Evolutionary conservation across 2,797 vertebrate species (phyloP).

Genomic region (Loriculus beryllinus): DNA sequence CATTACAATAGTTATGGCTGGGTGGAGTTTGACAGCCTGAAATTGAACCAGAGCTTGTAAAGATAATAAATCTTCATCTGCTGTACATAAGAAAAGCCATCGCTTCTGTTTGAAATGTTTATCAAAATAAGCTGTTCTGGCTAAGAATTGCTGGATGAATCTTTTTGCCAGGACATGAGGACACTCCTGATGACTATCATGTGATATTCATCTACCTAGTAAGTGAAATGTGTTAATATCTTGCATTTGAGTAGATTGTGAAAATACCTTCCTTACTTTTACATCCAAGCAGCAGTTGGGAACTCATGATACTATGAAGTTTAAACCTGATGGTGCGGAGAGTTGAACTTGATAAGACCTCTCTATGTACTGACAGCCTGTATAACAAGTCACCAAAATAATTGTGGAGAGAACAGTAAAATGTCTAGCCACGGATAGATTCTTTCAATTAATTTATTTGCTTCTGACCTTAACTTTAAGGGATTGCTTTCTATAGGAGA

Average conservation of each 20-base stretch:
- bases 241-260: not conserved
- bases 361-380: not conserved
- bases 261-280: not conserved
- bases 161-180: not conserved
- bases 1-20: not conserved
- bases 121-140: not conserved
- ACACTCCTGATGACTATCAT: not conserved
- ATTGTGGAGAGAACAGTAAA: not conserved
- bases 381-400: not conserved
- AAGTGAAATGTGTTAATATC: not conserved
- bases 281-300: not conserved
- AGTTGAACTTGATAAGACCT: not conserved
- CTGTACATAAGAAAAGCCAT: not conserved
- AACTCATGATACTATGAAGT: not conserved
- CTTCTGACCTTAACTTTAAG: not conserved
- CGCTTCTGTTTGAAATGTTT: not conserved
- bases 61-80: not conserved
- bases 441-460: not conserved
- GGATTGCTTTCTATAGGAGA: not conserved
- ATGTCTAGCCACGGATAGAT: not conserved
- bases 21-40: not conserved
- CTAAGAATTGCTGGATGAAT: not conserved
- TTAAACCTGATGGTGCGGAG: not conserved
- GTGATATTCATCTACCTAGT: not conserved
- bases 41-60: not conserved